These are phyloP conservation scores for Prionace glauca DNA, from an alignment of 2,797 vertebrate genomes.

Conservation along the genomic window DNA sequence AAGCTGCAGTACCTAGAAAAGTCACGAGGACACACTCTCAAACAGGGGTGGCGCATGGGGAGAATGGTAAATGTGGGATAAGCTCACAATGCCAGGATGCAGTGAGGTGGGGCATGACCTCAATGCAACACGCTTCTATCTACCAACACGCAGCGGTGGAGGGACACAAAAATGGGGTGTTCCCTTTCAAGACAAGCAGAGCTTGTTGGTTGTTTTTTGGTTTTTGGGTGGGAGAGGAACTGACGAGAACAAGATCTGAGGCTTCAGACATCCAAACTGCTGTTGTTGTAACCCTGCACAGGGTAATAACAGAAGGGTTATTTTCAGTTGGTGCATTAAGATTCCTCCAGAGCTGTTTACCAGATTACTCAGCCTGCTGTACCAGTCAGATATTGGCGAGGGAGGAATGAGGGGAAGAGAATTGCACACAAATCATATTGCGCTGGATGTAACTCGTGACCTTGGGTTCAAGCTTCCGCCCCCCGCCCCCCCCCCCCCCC, in stretches of 20 bases:
- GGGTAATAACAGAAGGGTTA: neutral
- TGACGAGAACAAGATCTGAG: neutral
- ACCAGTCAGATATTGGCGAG: too few relatives aligned
- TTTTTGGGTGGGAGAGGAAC: neutral
- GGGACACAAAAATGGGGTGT: neutral
- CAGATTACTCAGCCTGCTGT: neutral
- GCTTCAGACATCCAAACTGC: neutral
- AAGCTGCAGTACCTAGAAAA: neutral
- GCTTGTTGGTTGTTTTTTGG: neutral
- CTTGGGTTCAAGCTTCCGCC: neutral
- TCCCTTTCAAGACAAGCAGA: neutral
- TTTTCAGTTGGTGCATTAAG: neutral
- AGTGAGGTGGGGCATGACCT: neutral
- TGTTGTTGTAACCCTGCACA: neutral
- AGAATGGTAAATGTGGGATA: neutral
- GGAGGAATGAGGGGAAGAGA: neutral
- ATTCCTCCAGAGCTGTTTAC: neutral
- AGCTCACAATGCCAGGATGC: neutral
- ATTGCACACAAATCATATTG: neutral
- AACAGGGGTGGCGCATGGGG: neutral
- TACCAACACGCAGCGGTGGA: neutral
- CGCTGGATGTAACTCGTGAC: neutral
- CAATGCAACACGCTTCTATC: neutral
- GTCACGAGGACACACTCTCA: slow-evolving; percentile 62
- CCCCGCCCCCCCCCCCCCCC: too few relatives aligned